These are phyloP conservation scores for Ornithoptera priamus DNA, from an alignment of 2,888 invertebrate genomes.

Conservation along the genomic window DNA sequence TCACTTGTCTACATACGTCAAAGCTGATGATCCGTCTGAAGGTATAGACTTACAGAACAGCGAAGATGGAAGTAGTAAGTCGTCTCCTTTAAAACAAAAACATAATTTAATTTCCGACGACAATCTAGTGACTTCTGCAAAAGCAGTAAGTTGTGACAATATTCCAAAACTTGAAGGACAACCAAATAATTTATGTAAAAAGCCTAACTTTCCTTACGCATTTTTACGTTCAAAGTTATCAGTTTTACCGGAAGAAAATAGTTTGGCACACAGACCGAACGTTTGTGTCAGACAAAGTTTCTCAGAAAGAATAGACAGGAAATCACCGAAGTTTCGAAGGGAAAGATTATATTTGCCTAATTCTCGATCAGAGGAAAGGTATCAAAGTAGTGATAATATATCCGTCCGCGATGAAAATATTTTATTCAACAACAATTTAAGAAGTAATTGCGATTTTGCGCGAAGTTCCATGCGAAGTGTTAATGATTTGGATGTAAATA, in stretches of 20 bases:
- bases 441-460: slow-evolving; percentile 62
- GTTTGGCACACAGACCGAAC: slow-evolving; percentile 70
- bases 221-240: slow-evolving; percentile 88
- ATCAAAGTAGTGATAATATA: slow-evolving; percentile 76
- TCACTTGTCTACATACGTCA: slow-evolving; percentile 86
- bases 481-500: slow-evolving; percentile 59
- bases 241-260: slow-evolving; percentile 87
- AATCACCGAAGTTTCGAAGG: slow-evolving; percentile 68
- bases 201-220: slow-evolving; percentile 87
- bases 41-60: slow-evolving; percentile 83
- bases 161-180: slow-evolving; percentile 81
- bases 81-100: slow-evolving; percentile 57
- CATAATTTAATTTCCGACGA: slow-evolving; percentile 59
- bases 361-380: slow-evolving; percentile 82
- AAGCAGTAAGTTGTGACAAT: slow-evolving; percentile 86
- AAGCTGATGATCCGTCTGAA: slow-evolving; percentile 90
- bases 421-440: slow-evolving; percentile 61
- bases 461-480: slow-evolving; percentile 71
- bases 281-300: slow-evolving; percentile 76
- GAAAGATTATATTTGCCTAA: slow-evolving; percentile 69
- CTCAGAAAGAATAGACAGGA: slow-evolving; percentile 72
- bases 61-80: slow-evolving; percentile 56
- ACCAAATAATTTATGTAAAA: slow-evolving; percentile 75
- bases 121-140: slow-evolving; percentile 70
- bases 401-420: slow-evolving; percentile 71